These are phyloP conservation scores for Acanthurus leucopareius DNA, from an alignment of 2,797 vertebrate genomes.

Conservation along the genomic window DNA sequence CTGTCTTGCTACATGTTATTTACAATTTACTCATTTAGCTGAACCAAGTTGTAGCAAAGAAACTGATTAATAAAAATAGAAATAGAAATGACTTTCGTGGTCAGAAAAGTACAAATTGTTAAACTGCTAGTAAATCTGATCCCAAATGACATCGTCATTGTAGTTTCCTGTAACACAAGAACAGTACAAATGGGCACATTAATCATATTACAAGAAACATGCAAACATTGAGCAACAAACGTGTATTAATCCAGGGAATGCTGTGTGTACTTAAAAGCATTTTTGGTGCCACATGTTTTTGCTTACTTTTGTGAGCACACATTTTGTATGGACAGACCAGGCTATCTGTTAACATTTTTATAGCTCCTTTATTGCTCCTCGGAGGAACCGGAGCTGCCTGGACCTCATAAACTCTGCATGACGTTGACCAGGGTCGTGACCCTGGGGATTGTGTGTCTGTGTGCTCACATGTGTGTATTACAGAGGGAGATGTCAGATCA, in stretches of 20 bases:
- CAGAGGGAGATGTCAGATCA: constrained; percentile 26
- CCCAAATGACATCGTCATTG: background rate
- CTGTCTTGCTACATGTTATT: background rate
- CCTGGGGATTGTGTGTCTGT: constrained; percentile 37
- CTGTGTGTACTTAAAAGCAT: background rate
- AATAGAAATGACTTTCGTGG: background rate
- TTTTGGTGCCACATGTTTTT: constrained; percentile 63
- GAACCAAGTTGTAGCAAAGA: background rate
- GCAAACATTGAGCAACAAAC: background rate
- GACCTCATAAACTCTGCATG: constrained; percentile 72
- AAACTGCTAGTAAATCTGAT: background rate
- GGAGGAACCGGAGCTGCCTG: constrained; percentile 49
- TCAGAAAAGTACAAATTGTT: background rate
- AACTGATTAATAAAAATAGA: background rate
- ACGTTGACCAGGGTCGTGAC: constrained; percentile 51
- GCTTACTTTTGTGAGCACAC: constrained; percentile 38
- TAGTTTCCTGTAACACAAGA: constrained; percentile 11
- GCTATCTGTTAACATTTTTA: constrained; percentile 68
- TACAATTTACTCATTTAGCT: background rate
- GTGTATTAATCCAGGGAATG: constrained; percentile 8
- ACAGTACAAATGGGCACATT: background rate
- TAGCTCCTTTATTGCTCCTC: constrained; percentile 61
- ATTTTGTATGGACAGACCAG: constrained; percentile 10
- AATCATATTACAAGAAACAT: background rate
- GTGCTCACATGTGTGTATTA: constrained; percentile 15